These are phyloP conservation scores for Perca flavescens DNA, from an alignment of 2,113 vertebrate genomes.

Conservation along the genomic window DNA sequence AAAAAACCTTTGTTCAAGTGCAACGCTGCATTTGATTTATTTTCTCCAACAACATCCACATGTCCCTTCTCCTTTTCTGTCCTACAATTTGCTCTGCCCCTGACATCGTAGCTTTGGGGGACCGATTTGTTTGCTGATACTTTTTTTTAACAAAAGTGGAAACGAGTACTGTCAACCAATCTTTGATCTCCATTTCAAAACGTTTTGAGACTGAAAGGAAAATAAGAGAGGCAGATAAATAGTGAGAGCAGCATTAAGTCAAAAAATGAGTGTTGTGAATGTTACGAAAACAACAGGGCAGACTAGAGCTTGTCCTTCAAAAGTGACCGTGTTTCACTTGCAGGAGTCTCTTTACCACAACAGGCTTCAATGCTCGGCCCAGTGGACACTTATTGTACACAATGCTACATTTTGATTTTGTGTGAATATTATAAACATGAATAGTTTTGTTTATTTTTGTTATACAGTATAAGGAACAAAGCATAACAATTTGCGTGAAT, in stretches of 20 bases:
- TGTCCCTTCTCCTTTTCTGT: background rate
- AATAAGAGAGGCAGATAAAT: background rate
- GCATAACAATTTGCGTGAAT: too few species aligned
- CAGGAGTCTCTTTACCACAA: slow-evolving; percentile 13
- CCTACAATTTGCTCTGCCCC: background rate
- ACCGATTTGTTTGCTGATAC: slow-evolving; percentile 32
- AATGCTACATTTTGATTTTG: background rate
- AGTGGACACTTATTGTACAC: background rate
- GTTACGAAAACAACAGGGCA: background rate
- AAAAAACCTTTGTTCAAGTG: background rate
- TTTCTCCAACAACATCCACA: background rate
- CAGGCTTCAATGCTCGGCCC: background rate
- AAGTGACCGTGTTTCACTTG: too few species aligned
- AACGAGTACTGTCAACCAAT: slow-evolving; percentile 1
- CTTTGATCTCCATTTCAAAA: slow-evolving; percentile 2
- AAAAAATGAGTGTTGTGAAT: background rate
- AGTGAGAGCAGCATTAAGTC: background rate
- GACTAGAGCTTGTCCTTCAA: slow-evolving; percentile 32
- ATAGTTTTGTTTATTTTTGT: too few species aligned
- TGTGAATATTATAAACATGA: background rate
- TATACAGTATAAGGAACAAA: too few species aligned
- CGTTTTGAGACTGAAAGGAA: background rate
- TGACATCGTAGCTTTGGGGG: slow-evolving; percentile 6
- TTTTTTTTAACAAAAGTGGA: background rate
- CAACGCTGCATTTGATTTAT: background rate